Conservation (phyloP, 2,797 vertebrate genomes). For the Callimico goeldii region DNA sequence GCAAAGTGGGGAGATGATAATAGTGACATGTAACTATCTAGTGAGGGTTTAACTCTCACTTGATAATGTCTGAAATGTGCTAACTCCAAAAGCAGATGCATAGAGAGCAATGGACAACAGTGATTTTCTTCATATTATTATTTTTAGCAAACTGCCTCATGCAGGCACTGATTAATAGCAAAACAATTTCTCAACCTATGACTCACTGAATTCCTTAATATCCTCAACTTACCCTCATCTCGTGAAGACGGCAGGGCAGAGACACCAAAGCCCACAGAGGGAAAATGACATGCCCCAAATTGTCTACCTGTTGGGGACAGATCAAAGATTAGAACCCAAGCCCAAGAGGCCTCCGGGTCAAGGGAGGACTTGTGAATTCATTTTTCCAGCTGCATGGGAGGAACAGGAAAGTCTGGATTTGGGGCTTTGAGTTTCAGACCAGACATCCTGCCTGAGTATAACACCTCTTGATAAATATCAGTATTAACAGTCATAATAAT, state of each 20-base stretch:
- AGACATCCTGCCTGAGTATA: neutral
- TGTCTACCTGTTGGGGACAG: neutral
- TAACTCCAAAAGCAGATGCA: rapidly evolving
- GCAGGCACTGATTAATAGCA: neutral
- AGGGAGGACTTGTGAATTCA: neutral
- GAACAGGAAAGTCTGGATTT: neutral
- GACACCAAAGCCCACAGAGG: neutral
- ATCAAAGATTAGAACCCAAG: neutral
- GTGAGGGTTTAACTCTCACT: rapidly evolving
- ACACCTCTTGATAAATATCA: neutral
- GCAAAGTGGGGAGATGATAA: neutral
- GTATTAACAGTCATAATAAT: neutral
- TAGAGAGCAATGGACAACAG: rapidly evolving
- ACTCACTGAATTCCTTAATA: constrained; percentile 46
- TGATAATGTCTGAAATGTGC: rapidly evolving
- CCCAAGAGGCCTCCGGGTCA: too few relatives aligned
- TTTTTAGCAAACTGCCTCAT: constrained; percentile 64
- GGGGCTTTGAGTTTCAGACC: neutral
- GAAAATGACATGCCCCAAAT: rapidly evolving
- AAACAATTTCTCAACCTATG: constrained; percentile 4
- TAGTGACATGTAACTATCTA: neutral
- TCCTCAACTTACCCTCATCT: neutral
- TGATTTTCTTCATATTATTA: neutral
- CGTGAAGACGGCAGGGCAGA: neutral
- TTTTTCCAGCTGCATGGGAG: neutral